Base-by-base conservation (phyloP, 2,113 vertebrate species). In the Camarhynchus parvulus region DNA sequence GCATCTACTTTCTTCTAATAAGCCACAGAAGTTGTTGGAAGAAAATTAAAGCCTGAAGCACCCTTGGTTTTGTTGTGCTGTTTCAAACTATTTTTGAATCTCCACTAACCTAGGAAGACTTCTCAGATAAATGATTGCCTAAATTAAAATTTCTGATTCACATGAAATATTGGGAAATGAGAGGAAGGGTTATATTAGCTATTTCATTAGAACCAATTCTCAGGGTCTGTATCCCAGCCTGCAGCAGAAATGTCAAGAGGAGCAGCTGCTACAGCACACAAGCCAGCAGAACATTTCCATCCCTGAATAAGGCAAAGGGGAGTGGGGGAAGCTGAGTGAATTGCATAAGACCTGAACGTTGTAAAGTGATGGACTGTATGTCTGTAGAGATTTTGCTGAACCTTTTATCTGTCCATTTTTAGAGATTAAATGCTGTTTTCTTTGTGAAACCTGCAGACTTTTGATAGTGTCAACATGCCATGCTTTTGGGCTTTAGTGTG, bases 221-320 rank as follows among this genome's bases (percentile, higher is more conserved):
- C 82, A 46, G 53, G 87, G 75, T 92, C 90, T 94, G 78, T 95
- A 59, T 93, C 72, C 75, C 85, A 90, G 92, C 75, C 95, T 90
- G 75, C 90, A 95, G 90, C 90, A 96, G 84, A 95, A 95, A 95
- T 88, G 75, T 96, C 93, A 92, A 91, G 94, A 95, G 87, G 27
- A 97, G 79, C 87, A 96, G 87, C 95, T 95, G 93, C 93, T 88
- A 7, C 64, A 80, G 63, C 75, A n/a, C 64, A 67, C 55, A 66
- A 94, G 88, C 91, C 87, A 95, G 75, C 66, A 87, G 91, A 92
- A 58, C 62, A 88, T 94, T 94, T 95, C 72, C 67, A 73, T 69
- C 50, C 33, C 55, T 66, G 87, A 87, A 82, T 42, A 82, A 91
- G 75, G 78, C 62, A 85, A 90, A 58, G 27, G 46, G 78, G 13